These are phyloP conservation scores for Mactra quadrangularis DNA, from an alignment of 1,140 invertebrate genomes.

Conservation along the genomic window DNA sequence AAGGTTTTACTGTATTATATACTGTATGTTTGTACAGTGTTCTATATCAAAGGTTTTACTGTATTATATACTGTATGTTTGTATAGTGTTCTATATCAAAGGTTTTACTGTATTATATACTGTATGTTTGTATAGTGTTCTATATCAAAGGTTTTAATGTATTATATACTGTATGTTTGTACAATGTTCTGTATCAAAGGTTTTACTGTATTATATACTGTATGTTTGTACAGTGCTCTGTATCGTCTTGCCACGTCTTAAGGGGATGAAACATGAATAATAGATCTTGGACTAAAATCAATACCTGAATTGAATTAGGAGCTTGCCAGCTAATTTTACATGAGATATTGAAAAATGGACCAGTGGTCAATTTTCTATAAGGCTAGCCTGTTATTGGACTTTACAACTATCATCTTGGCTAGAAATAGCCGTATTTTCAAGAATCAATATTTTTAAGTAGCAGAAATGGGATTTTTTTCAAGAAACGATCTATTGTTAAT, in stretches of 20 bases:
- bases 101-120: too few species aligned
- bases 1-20: too few species aligned
- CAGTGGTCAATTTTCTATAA: conserved; percentile 58
- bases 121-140: too few species aligned
- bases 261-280: conserved; percentile 61
- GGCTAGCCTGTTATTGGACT: conserved; percentile 9
- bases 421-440: conserved; percentile 33
- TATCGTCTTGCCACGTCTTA: conserved; percentile 47
- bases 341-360: conserved; percentile 63
- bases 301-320: conserved; percentile 61
- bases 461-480: conserved; percentile 23
- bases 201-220: too few species aligned
- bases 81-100: too few species aligned
- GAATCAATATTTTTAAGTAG: conserved; percentile 47
- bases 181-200: too few species aligned
- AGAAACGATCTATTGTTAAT: background rate
- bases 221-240: conserved; percentile 59
- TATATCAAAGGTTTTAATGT: too few species aligned
- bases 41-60: too few species aligned
- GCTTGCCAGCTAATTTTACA: conserved; percentile 50
- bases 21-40: too few species aligned
- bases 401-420: background rate
- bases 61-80: too few species aligned
- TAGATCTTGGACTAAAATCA: conserved; percentile 58
- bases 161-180: too few species aligned